Evolutionary conservation across 2,113 vertebrate species (phyloP), one percentile per base, ranked within the genome.

Genomic region (Embiotoca jacksoni): DNA sequence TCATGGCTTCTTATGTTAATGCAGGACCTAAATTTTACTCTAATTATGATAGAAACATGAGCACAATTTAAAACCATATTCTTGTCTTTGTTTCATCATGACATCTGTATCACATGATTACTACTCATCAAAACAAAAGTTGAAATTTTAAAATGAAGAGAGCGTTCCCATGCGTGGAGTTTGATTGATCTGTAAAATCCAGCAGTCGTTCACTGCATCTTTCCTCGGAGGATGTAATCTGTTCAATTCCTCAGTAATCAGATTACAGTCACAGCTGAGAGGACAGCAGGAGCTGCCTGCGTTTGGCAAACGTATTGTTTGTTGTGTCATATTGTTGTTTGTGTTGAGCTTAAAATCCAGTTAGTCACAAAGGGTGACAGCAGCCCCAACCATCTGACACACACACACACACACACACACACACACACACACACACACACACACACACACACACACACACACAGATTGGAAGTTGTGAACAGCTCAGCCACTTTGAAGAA

Each of bases 361-460:
- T 78, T 63, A 41, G 69, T 75, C 79, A 53, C 78, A 65, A 74
- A 56, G 73, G 66, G 8, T 52, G 49, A 72, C 82, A 83, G 83
- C 57, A 67, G 80, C 61, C 56, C 39, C 69, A 13, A 47, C 75
- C 66, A 59, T 62, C 57, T 75, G 64, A 62, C 11, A 7, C 46
- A 52, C 62, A 41, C 67, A 58, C 35, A 39, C 41, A 75, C 9
- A n/a, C 37, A 73, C 44, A 37, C 49, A 57, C 56, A 66, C 53
- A 65, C 53, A 54, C 66, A 71, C 55, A 56, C 55, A 68, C 64
- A 75, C 32, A 71, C 72, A 61, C 32, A 49, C 63, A 44, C 59
- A 13, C 49, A 55, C 30, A 76, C 31, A 83, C 36, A 64, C 36
- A 44, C 30, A 75, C 49, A 71, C 44, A 71, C 36, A n/a, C 7